Evolutionary conservation across 1,140 invertebrate species (phyloP), one percentile per base, ranked within the genome.

Genomic region (Drosophila tsacasi): DNA sequence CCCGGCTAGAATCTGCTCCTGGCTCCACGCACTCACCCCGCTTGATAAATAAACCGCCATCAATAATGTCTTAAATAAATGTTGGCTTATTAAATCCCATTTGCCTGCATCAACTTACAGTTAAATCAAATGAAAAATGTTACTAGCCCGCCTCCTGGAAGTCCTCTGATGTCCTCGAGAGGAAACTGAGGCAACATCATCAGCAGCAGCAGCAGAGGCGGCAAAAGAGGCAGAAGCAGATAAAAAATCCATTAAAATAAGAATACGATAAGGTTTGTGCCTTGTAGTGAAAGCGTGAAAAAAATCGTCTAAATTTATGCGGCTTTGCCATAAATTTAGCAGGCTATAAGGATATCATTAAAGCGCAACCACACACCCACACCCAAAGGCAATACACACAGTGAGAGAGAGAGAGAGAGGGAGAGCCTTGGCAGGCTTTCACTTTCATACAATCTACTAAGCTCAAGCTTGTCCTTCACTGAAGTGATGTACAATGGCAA

Each of bases 221-320:
- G 54, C 25, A 61, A 23, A 57, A 60, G 54, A 60, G 58, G 61
- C 81, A 68, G 59, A 25, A 42, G 52, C 68, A 69, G 86, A 91
- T 91, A 91, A 91, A 91, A 91, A 91, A 91, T 91, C 86, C 86
- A 91, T 91, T 91, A 91, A 91, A 91, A 91, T 91, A 91, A 91
- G 85, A 91, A 86, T 83, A 75, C 79, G 85, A 90, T 90, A 90
- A 90, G 86, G 82, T 77, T 76, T 44, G 47, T 57, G 72, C 71
- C 83, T 83, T 76, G 63, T 80, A 89, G 84, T 87, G 85, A 86
- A 81, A 89, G 82, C 82, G 79, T 91, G 82, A 91, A 90, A 90
- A 66, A 89, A 84, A 85, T 69, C 79, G 74, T 79, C 85, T 67
- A 89, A 90, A 89, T 90, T 81, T 90, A 89, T 89, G 85, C 85